Base-by-base conservation (phyloP, 2,797 vertebrate species). In the Cynopterus sphinx region DNA sequence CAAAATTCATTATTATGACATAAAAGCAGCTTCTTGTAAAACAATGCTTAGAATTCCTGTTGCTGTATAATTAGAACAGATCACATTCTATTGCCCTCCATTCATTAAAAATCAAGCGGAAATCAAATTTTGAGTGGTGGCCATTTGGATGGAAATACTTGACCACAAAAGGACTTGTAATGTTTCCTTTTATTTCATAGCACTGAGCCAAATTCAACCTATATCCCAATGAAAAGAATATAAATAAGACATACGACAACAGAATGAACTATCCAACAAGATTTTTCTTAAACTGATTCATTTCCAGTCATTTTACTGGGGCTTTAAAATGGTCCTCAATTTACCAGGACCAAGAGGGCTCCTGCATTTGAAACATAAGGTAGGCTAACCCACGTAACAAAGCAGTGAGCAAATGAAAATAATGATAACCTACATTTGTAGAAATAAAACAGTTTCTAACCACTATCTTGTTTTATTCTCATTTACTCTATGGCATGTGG, bases 1-100 rank as follows among this genome's bases (percentile, higher is more conserved):
- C 36, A 71, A 95, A 94, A 86, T 53, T 83, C 51, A 90, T 91
- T 82, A 84, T 84, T 88, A 68, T 84, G 59, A 77, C 39, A 95
- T 67, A 46, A 85, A 96, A 92, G 68, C 39, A 94, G 57, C 43
- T 91, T 36, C 74, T 82, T 85, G 26, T 59, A 94, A 96, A 91
- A 24, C 57, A 88, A 53, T 65, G 85, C 24, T 89, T 91, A 86
- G 36, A 59, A 86, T 88, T 90, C 43, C 51, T 92, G 11, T 65
- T 90, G 33, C 43, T 74, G 8, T 73, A 22, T 81, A 59, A 88
- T 83, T 84, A 79, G 67, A 88, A 88, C 33, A 9, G 90, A 86
- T 53, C 46, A 65, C n/a, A 51, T 74, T 59, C 67, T 81, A 49
- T 85, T 93, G 74, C n/a, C 28, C 28, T 83, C 63, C 6, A 79